These are phyloP conservation scores for Imbricaverruca yamaguchii DNA, from an alignment of 2,888 invertebrate genomes.

Conservation along the genomic window DNA sequence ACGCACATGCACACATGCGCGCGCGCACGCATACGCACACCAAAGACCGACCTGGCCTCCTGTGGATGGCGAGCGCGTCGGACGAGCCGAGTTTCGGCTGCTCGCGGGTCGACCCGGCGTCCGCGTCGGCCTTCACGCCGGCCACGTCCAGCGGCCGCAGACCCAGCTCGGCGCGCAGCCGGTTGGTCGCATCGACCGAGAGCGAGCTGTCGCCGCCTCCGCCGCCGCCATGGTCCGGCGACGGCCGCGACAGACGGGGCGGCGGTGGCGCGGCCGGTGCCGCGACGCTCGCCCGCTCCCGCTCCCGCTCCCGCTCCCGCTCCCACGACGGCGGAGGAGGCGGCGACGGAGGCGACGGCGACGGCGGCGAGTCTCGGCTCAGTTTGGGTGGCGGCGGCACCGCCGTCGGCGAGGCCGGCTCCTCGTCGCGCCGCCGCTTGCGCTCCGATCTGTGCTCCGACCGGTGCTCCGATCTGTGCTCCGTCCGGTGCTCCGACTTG, in stretches of 20 bases:
- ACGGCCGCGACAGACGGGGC: background rate
- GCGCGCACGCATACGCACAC: too few relatives aligned
- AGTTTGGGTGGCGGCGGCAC: background rate
- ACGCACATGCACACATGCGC: too few relatives aligned
- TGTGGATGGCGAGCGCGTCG: slow-evolving; percentile 22
- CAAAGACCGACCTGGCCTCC: slow-evolving; percentile 30
- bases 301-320: too few relatives aligned
- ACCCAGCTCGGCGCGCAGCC: slow-evolving; percentile 82
- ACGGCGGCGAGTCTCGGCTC: background rate
- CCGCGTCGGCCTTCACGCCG: slow-evolving; percentile 39
- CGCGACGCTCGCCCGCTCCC: too few relatives aligned
- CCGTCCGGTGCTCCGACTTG: background rate
- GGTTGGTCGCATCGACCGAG: slow-evolving; percentile 78
- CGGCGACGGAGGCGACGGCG: slow-evolving; percentile 20
- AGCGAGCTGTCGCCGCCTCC: slow-evolving; percentile 45
- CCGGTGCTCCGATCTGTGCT: background rate
- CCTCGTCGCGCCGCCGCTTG: background rate
- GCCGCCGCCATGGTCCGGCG: background rate
- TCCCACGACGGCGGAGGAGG: background rate
- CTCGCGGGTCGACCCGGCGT: slow-evolving; percentile 50
- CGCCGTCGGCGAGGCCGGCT: background rate
- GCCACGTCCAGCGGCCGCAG: slow-evolving; percentile 78
- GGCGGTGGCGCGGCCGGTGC: background rate
- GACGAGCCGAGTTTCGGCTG: slow-evolving; percentile 36
- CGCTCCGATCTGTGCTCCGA: background rate